Evolutionary conservation across 2,113 vertebrate genomes (phyloP), one percentile per base, ranked within the genome.

Genomic region (Hemiprocne comata): DNA sequence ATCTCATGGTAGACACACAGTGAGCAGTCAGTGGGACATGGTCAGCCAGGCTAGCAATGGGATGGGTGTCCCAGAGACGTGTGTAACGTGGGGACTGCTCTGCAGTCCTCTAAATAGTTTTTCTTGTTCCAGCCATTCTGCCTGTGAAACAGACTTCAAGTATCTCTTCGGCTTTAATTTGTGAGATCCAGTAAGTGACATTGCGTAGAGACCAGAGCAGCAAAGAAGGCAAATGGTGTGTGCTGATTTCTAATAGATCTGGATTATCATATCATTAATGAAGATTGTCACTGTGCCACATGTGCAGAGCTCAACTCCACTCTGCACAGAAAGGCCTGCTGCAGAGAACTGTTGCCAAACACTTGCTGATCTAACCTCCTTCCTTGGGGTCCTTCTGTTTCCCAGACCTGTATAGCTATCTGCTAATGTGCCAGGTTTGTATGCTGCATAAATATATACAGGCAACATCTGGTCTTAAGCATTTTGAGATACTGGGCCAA

Each of bases 361-460:
- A 18, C 29, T 29, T 20, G 26, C 12, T 31, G 21, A 33, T 21
- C 38, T 50, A 5, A 50, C 23, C 50, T 40, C 23, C 50, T 40
- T 34, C 25, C 25, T 48, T 9, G 8, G 44, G 81, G 16, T 46
- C 38, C 51, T n/a, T 13, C 50, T 25, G 21, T 17, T 64, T 17
- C 50, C 36, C n/a, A 42, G 60, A 5, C 53, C 25, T 13, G 6
- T 16, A 3, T 1, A 34, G 28, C 42, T 51, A 1, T 11, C 62
- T 23, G 26, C 48, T 51, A 16, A n/a, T 0, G 8, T 8, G 8
- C n/a, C 38, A 7, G 40, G 3, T 50, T 21, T 21, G 61, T 20
- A 2, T 6, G 15, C 40, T 29, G 26, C 31, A 3, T 24, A 7
- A 20, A 0, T 2, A 6, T 2, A 7, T 18, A 2, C 8, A 4